phyloP scores from a whole-genome alignment of 2,797 vertebrate species.

The Thamnophis elegans region DNA sequence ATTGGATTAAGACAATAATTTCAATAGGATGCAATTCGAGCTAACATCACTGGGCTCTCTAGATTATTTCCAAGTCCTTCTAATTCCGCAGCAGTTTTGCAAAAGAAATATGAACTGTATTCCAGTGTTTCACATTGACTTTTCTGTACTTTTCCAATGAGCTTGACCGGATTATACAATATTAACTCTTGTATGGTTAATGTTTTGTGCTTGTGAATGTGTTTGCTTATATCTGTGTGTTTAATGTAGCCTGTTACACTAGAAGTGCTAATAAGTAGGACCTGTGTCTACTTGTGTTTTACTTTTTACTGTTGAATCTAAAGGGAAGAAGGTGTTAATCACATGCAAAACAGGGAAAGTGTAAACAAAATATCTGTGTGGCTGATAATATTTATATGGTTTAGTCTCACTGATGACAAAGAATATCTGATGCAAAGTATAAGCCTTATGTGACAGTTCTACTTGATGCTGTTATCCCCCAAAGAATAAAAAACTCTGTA shows the following conservation, averaged over 20 bases:
- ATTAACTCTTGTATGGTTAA: background rate
- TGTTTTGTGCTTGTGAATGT: background rate
- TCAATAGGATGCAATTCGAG: background rate
- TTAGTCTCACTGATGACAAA: background rate
- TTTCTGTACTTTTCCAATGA: background rate
- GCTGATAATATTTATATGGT: background rate
- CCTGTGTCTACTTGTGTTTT: background rate
- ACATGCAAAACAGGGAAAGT: constrained; percentile 1
- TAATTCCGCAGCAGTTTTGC: background rate
- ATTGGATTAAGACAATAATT: background rate
- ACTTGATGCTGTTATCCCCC: background rate
- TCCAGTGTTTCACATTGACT: background rate
- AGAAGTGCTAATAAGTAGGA: constrained; percentile 8
- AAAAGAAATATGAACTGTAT: background rate
- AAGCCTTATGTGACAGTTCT: background rate
- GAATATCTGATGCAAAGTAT: background rate
- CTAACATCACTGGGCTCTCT: background rate
- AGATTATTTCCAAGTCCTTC: background rate
- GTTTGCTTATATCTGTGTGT: background rate
- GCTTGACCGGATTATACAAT: background rate
- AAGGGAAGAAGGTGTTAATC: background rate
- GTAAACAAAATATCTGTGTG: background rate
- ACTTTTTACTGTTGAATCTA: constrained; percentile 10
- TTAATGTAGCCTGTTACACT: background rate
- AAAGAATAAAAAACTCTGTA: background rate